Base-by-base conservation (phyloP, 2,888 invertebrate genomes). In the Caenorhabditis japonica region DNA sequence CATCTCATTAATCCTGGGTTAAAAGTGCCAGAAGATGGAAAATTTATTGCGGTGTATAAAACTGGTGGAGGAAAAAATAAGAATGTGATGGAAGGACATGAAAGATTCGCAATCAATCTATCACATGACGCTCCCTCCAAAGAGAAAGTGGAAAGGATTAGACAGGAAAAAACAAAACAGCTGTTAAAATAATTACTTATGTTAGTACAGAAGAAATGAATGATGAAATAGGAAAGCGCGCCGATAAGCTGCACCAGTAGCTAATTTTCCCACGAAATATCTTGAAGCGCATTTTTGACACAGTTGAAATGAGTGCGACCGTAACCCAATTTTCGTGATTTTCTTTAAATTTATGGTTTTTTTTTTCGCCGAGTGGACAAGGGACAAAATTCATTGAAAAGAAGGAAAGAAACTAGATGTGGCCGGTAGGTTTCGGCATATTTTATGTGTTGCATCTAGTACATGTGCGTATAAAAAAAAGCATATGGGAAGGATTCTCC, bases 1-100 rank as follows among this genome's bases (percentile, higher is more conserved):
- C n/a, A n/a, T n/a, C n/a, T n/a, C n/a, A n/a, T n/a, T n/a, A n/a
- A 30, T 30, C 30, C 30, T 30, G 10, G 30, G 10, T 30, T 7
- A 10, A 30, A 10, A 30, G 30, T 5, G 30, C n/a, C 43, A 23
- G 13, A 43, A 19, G 21, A 46, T 21, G 17, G 44, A 41, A 44
- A 64, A 49, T 49, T 64, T 46, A 53, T 56, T 62, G 53, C 53
- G 47, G 51, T 51, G 41, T 49, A 51, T 51, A 23, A 34, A 52
- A 61, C 23, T 30, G 30, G 43, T 33, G 27, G 19, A 25, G 46
- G 38, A 46, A 19, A 23, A 19, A 19, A 3, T 30, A 38, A 27
- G 15, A 1, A n/a, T 13, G 23, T 12, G n/a, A n/a, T n/a, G n/a
- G n/a, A n/a, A 10, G 30, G 10, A 3, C 8, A 21, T 55, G 33